Percentiles rank a stretch among this genome's conserved stretches.
These are phyloP conservation scores for Drosophila triauraria DNA, from an alignment of 1,140 invertebrate species.

Conservation along the genomic window DNA sequence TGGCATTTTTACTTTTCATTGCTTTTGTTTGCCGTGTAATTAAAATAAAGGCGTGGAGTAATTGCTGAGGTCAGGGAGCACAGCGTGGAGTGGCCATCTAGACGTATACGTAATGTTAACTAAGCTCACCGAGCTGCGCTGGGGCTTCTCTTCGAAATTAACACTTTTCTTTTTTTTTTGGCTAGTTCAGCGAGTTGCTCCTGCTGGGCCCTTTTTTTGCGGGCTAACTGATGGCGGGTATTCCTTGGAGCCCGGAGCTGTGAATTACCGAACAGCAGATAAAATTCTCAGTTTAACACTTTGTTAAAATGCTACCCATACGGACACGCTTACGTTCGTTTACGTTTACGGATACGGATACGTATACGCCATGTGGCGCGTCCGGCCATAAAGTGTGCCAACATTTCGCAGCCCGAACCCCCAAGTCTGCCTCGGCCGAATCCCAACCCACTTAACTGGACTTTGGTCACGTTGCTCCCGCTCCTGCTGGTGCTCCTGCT, in stretches of 20 bases:
- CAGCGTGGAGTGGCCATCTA: conserved; percentile 29
- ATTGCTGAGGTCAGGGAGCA: conserved; percentile 78
- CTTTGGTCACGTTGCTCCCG: conserved; percentile 44
- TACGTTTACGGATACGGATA: conserved; percentile 44
- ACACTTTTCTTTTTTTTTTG: conserved; percentile 78
- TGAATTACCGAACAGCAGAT: conserved; percentile 81
- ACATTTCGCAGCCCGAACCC: conserved; percentile 39
- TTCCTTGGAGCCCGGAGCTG: conserved; percentile 68
- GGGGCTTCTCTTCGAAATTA: conserved; percentile 55
- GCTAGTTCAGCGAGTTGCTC: conserved; percentile 31
- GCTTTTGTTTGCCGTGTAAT: conserved; percentile 80
- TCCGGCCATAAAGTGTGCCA: conserved; percentile 73
- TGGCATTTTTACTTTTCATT: conserved; percentile 77
- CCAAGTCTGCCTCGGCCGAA: not conserved
- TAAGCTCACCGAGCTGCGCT: conserved; percentile 60
- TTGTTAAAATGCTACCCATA: conserved; percentile 78
- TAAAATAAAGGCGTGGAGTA: conserved; percentile 84
- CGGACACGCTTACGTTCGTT: conserved; percentile 45
- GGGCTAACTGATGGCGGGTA: conserved; percentile 41
- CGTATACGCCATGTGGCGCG: conserved; percentile 62
- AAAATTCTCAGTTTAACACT: conserved; percentile 84
- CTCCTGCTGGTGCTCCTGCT: conserved; percentile 12
- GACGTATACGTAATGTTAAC: conserved; percentile 72
- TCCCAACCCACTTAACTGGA: conserved; percentile 47
- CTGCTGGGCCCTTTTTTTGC: conserved; percentile 20